Evolutionary conservation across 2,888 invertebrate genomes (phyloP), one percentile per base, ranked within the genome.

Genomic region (Himalopsyche kuldschensis): DNA sequence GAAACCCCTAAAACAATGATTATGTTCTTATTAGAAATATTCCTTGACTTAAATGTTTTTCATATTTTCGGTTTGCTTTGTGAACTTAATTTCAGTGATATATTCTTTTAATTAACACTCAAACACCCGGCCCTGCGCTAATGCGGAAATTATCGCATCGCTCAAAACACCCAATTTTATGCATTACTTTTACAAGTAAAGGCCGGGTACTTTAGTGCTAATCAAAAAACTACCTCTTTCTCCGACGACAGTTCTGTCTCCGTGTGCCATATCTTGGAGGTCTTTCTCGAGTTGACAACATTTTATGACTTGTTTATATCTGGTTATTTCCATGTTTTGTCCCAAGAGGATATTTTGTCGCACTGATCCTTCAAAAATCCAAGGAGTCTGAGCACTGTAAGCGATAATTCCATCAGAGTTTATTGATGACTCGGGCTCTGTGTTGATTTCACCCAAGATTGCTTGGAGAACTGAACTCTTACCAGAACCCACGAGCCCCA

Each of bases 321-420:
- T 89, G 0, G 92, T 90, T 3, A 91, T 89, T 82, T 94, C 92
- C 88, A 92, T 91, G 0, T 92, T 90, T 87, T 92, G 91, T 0
- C 96, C 96, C 90, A 97, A 96, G 0, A 95, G 88, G 82, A 97
- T 95, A 88, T 97, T 97, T 87, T 96, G 95, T 48, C 94, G 92
- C 0, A 97, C 91, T 0, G 91, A 90, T 24, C 91, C 91, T 35
- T 91, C 91, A 81, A 93, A 93, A 10, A 93, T 89, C 95, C 95
- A 96, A 0, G 96, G 94, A 78, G 95, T 93, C 86, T 95, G 95
- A 0, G 94, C 90, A 0, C 94, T 93, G 87, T 95, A 96, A 0
- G 93, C 91, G 0, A 93, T 87, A 0, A 85, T 86, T 0, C 94
- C 95, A 8, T 89, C 89, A 0, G 94, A 90, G 8, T 88, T 88